A percentile compares a stretch with the other conserved stretches of the same genome.
These are phyloP conservation scores for Drosophila histrio DNA, from an alignment of 2,888 invertebrate species.

Conservation along the genomic window DNA sequence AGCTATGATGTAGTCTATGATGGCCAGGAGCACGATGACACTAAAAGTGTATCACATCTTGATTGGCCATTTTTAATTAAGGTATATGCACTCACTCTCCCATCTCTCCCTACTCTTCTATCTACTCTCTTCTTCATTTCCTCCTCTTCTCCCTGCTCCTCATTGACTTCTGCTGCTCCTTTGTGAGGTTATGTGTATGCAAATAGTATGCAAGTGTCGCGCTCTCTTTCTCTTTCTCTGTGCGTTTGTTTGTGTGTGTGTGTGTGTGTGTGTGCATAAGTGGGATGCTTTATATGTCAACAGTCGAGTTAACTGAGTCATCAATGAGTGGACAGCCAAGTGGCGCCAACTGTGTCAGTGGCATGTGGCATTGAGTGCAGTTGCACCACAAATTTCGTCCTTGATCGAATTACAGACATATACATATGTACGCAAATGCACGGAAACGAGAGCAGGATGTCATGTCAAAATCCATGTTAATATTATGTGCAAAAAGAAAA, in stretches of 20 bases:
- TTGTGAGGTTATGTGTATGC: conserved; percentile 19
- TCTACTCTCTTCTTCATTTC: background rate
- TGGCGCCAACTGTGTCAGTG: conserved; percentile 56
- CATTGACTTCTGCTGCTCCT: background rate
- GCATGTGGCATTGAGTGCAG: conserved; percentile 21
- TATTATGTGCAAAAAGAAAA: background rate
- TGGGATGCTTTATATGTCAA: conserved; percentile 58
- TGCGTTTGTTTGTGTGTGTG: background rate
- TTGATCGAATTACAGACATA: conserved; percentile 49
- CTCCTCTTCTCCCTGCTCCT: background rate
- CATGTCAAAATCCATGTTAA: background rate
- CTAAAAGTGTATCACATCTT: conserved; percentile 70
- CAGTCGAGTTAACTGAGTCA: conserved; percentile 47
- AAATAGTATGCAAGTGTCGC: conserved; percentile 19
- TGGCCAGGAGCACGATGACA: conserved; percentile 68
- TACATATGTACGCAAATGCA: conserved; percentile 10
- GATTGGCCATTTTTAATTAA: conserved; percentile 84
- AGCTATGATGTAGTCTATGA: conserved; percentile 72
- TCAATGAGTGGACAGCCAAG: conserved; percentile 32
- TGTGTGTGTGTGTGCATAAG: background rate
- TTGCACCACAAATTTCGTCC: conserved; percentile 32
- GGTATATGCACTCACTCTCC: conserved; percentile 55
- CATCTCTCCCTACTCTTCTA: background rate
- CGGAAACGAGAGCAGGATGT: background rate
- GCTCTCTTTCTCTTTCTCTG: conserved; percentile 5